Base-by-base conservation (phyloP, 2,113 vertebrate species). In the Chloroceryle aenea region DNA sequence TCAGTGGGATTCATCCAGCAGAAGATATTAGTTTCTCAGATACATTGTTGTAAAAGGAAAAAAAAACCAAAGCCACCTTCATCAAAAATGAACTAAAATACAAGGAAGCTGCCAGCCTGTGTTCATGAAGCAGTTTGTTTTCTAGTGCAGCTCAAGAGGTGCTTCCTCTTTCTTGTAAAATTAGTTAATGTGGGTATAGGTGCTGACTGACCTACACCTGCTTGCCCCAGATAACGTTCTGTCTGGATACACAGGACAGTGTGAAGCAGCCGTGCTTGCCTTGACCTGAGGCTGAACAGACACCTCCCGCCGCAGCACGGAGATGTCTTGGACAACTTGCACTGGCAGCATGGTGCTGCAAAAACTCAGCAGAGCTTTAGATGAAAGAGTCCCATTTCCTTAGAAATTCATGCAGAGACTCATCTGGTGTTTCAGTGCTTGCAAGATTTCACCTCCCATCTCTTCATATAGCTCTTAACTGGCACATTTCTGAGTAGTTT, bases 161-260 rank as follows among this genome's bases (percentile, higher is more conserved):
- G n/a, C 12, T 52, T 27, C 6, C 13, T 74, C 19, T 68, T 30
- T 40, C 19, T 30, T 29, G 40, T 15, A 17, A 42, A 67, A 67
- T 5, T 4, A 16, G 5, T 19, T 29, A 11, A 12, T 3, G 21
- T 14, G 50, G 14, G 23, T 15, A 27, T 25, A 10, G n/a, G 10
- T 0, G 2, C 22, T 21, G 3, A 5, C n/a, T 15, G 19, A 20
- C 43, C 53, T 32, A 17, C 21, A 22, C 5, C 23, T 3, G 0
- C 32, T 40, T n/a, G 12, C 32, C 73, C 66, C 40, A n/a, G 73
- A 17, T 21, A 56, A 30, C 0, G 9, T 22, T 1, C 1, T 23
- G 53, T 20, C 0, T 3, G 34, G 72, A 18, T 8, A 22, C 48
- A 29, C 18, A 21, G 67, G 14, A 1, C 15, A 6, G 25, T 1